Percentiles rank a stretch among this genome's conserved stretches.
These are phyloP conservation scores for Eupeodes luniger DNA, from an alignment of 2,888 invertebrate species.

Conservation along the genomic window DNA sequence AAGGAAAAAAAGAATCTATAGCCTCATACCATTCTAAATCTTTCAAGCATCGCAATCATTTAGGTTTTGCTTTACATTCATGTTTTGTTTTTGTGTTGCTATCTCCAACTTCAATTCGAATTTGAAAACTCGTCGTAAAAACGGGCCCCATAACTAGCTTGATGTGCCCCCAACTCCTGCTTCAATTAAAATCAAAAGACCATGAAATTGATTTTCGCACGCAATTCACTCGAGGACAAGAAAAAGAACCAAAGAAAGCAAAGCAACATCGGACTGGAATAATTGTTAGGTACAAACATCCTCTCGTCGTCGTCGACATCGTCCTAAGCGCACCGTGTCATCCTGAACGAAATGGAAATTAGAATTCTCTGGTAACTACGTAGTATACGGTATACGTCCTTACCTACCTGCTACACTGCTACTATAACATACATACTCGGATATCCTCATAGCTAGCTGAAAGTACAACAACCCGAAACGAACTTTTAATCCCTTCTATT, in stretches of 20 bases:
- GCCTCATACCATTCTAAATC: neutral
- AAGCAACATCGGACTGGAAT: constrained; percentile 57
- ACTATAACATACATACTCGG: no score
- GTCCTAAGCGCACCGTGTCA: constrained; percentile 61
- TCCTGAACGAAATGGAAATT: constrained; percentile 72
- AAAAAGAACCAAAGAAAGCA: constrained; percentile 14
- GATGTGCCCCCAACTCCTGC: constrained; percentile 15
- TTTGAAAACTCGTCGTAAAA: constrained; percentile 4
- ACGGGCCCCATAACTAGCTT: constrained; percentile 42
- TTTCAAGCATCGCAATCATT: constrained; percentile 24
- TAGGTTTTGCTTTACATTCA: neutral
- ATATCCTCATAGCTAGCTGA: neutral
- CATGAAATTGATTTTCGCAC: constrained; percentile 75
- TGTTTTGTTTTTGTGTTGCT: neutral
- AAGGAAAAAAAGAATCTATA: neutral
- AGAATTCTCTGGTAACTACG: constrained; percentile 41
- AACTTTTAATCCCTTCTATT: constrained; percentile 61
- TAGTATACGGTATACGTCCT: no score
- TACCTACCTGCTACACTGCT: constrained; percentile 2
- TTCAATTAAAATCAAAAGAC: constrained; percentile 75
- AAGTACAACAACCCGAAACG: constrained; percentile 9
- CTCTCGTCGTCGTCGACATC: neutral
- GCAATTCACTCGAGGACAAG: constrained; percentile 61
- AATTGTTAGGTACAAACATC: constrained; percentile 53
- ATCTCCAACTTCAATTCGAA: neutral